Conservation (phyloP, 2,797 vertebrate genomes). For the Paratrypauchen microcephalus region DNA sequence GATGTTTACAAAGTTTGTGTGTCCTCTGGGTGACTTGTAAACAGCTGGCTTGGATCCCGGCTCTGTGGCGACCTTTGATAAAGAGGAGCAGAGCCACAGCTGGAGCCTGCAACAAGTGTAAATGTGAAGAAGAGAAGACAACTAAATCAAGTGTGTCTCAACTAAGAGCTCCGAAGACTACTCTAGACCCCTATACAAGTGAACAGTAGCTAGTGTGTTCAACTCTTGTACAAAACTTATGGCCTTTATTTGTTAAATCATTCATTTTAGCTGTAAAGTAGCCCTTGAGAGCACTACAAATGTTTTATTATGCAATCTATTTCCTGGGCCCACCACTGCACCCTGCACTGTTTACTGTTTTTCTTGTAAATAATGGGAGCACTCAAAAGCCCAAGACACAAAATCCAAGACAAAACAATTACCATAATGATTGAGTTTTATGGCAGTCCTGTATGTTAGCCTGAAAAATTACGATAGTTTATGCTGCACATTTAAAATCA, state of each 20-base stretch:
- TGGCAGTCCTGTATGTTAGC: too few species aligned
- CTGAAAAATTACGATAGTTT: neutral
- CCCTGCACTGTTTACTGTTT: constrained; percentile 36
- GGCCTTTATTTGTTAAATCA: constrained; percentile 25
- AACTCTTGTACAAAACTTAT: constrained; percentile 11
- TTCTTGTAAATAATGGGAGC: constrained; percentile 16
- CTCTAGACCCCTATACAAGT: constrained; percentile 18
- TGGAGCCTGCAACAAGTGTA: constrained; percentile 45
- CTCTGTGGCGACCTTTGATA: constrained; percentile 57
- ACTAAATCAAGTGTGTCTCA: constrained; percentile 19
- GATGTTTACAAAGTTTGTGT: constrained; percentile 50
- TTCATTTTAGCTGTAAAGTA: constrained; percentile 30
- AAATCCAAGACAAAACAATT: constrained; percentile 21
- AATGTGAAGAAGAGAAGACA: constrained; percentile 45
- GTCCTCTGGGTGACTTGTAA: constrained; percentile 45
- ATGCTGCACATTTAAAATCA: too few species aligned
- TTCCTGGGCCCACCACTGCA: constrained; percentile 35
- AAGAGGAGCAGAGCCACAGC: constrained; percentile 57
- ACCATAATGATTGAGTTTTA: neutral
- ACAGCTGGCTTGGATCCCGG: constrained; percentile 58
- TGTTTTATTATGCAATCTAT: constrained; percentile 43
- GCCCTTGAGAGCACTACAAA: constrained; percentile 22
- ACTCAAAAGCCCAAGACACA: constrained; percentile 1
- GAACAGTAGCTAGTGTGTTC: constrained; percentile 19
- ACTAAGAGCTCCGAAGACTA: constrained; percentile 18